phyloP scores from a whole-genome alignment of 2,888 invertebrate genomes.

The Xanthia icteritia region DNA sequence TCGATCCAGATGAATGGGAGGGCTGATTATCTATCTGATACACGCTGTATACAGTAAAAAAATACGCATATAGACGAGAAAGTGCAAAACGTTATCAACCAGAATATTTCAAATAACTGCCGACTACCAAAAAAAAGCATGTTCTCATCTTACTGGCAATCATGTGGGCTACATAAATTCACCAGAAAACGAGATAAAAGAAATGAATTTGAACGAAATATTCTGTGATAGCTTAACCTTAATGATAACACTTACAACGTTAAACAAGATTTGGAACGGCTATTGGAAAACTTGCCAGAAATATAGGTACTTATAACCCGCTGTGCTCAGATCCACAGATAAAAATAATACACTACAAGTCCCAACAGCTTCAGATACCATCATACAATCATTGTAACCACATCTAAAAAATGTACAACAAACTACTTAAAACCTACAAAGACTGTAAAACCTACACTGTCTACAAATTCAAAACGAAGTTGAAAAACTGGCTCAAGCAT shows the following conservation, averaged over 20 bases:
- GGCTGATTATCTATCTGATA: neutral
- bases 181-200: neutral
- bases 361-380: neutral
- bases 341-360: neutral
- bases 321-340: neutral
- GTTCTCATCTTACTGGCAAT: neutral
- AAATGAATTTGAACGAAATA: neutral
- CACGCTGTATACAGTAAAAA: neutral
- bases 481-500: too few relatives aligned
- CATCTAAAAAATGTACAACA: too few relatives aligned
- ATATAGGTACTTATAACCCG: neutral
- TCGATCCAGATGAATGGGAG: neutral
- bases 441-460: too few relatives aligned
- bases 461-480: too few relatives aligned
- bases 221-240: too few relatives aligned
- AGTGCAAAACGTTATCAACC: neutral
- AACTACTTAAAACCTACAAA: too few relatives aligned
- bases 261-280: neutral
- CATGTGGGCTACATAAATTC: neutral
- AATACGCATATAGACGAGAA: neutral
- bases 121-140: neutral
- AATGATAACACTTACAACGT: neutral
- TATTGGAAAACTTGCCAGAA: neutral
- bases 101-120: neutral
- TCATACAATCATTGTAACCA: slow-evolving; percentile 1